phyloP scores from a whole-genome alignment of 1,140 invertebrate species.

The Microplitis demolitor region DNA sequence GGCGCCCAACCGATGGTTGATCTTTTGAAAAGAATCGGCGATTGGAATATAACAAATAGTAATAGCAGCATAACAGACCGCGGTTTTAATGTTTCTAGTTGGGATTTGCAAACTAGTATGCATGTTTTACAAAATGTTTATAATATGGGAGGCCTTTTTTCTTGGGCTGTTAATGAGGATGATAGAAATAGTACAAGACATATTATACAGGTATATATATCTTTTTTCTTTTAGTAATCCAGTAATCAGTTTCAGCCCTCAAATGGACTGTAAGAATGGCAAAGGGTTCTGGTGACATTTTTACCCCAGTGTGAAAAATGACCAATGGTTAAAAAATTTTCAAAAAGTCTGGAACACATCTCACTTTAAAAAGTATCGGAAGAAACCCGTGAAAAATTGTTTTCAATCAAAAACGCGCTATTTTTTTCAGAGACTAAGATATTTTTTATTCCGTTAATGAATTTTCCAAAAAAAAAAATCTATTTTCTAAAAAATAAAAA shows the following conservation, averaged over 20 bases:
- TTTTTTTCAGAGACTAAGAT: too few species aligned
- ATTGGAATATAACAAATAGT: slow-evolving; percentile 73
- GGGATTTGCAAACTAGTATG: slow-evolving; percentile 78
- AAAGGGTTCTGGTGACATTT: too few species aligned
- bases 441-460: too few species aligned
- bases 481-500: too few species aligned
- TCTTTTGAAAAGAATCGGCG: slow-evolving; percentile 74
- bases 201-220: slow-evolving; percentile 76
- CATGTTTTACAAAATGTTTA: slow-evolving; percentile 85
- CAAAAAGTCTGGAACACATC: too few species aligned
- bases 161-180: slow-evolving; percentile 90
- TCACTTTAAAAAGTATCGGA: too few species aligned
- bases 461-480: too few species aligned
- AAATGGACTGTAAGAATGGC: too few species aligned
- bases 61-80: slow-evolving; percentile 69
- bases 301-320: too few species aligned
- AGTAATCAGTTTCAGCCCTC: not conserved
- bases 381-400: too few species aligned
- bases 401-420: too few species aligned
- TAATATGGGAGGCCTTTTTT: slow-evolving; percentile 87
- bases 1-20: slow-evolving; percentile 81
- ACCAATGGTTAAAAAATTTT: too few species aligned
- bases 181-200: slow-evolving; percentile 88
- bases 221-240: not conserved
- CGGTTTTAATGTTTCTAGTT: slow-evolving; percentile 68